Evolutionary conservation across 2,888 invertebrate species (phyloP).

Genomic region (Nomada ruficornis): DNA sequence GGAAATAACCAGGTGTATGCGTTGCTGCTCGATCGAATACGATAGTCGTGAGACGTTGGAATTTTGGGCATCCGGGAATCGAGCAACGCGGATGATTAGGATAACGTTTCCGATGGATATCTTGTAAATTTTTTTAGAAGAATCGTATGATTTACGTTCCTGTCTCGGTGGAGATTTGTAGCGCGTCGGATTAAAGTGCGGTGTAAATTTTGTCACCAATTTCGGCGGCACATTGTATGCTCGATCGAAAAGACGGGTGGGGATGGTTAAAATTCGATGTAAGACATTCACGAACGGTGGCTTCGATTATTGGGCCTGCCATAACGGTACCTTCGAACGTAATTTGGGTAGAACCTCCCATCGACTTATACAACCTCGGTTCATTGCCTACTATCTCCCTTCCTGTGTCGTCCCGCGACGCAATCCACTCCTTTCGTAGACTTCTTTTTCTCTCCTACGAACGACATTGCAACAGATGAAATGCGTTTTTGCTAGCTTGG

Average conservation of each 20-base stretch:
- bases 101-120: background rate
- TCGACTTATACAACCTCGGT: conserved; percentile 53
- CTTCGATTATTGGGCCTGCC: conserved; percentile 64
- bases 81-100: background rate
- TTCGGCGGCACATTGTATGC: conserved; percentile 36
- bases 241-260: conserved; percentile 28
- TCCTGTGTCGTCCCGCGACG: conserved; percentile 15
- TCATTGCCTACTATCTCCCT: conserved; percentile 63
- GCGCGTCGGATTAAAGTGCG: conserved; percentile 2
- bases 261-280: conserved; percentile 57
- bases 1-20: background rate
- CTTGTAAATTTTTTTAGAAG: background rate
- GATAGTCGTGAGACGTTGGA: background rate
- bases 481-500: background rate
- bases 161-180: background rate
- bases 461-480: background rate
- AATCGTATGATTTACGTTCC: background rate
- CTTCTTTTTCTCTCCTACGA: background rate
- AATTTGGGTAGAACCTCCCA: conserved; percentile 76
- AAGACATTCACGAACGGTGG: conserved; percentile 58
- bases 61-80: background rate
- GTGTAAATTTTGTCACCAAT: conserved; percentile 8
- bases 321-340: conserved; percentile 78
- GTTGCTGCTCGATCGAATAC: background rate
- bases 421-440: conserved; percentile 16